Evolutionary conservation across 2,888 invertebrate species (phyloP).

Genomic region (Parnassius apollo): DNA sequence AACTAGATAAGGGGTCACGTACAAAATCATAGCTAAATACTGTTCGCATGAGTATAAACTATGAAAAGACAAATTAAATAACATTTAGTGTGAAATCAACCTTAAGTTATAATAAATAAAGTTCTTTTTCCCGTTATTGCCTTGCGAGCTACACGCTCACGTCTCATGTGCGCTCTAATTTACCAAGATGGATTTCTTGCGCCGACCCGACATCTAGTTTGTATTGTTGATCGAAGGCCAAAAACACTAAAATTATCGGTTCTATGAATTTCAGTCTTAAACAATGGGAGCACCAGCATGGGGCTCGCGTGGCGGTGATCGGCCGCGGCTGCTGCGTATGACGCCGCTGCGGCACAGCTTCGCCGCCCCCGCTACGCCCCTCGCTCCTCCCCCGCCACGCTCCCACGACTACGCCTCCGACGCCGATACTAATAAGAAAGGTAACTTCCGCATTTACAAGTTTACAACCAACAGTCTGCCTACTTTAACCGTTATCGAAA

Average conservation of each 20-base stretch:
- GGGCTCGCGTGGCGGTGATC: conserved; percentile 72
- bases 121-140: too few relatives aligned
- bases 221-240: too few relatives aligned
- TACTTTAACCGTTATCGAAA: conserved; percentile 15
- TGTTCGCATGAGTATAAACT: too few relatives aligned
- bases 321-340: conserved; percentile 80
- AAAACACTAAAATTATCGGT: neutral
- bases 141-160: too few relatives aligned
- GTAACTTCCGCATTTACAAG: conserved; percentile 46
- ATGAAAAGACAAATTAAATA: too few relatives aligned
- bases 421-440: conserved; percentile 82
- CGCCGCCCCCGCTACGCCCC: conserved; percentile 74
- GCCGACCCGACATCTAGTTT: too few relatives aligned
- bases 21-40: too few relatives aligned
- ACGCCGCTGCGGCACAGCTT: conserved; percentile 82
- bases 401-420: conserved; percentile 79
- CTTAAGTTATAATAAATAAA: too few relatives aligned
- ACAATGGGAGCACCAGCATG: conserved; percentile 74
- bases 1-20: too few relatives aligned
- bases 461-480: conserved; percentile 2
- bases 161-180: too few relatives aligned
- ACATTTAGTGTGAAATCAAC: too few relatives aligned
- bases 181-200: too few relatives aligned
- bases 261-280: conserved; percentile 5
- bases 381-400: conserved; percentile 61